These are phyloP conservation scores for Noctua fimbriata DNA, from an alignment of 2,888 invertebrate genomes.

Conservation along the genomic window DNA sequence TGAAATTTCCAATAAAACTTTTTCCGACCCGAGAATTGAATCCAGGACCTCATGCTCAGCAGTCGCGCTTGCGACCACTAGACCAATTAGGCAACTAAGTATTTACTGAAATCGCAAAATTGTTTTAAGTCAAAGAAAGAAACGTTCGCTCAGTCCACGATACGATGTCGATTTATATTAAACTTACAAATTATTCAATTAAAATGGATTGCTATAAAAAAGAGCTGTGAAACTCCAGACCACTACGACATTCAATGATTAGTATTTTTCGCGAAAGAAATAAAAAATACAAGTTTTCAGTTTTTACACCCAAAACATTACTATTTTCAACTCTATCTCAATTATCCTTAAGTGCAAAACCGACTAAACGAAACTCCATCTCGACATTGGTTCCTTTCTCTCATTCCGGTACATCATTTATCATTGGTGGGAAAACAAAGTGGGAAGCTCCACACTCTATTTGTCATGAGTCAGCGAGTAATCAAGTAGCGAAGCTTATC, in stretches of 20 bases:
- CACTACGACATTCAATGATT: no score
- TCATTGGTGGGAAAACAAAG: slow-evolving; percentile 44
- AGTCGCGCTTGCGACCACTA: background rate
- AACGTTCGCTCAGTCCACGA: background rate
- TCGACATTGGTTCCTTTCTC: background rate
- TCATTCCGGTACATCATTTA: slow-evolving; percentile 32
- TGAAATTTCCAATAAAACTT: no score
- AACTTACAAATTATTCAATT: background rate
- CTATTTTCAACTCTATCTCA: slow-evolving; percentile 19
- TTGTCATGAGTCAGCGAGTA: slow-evolving; percentile 53
- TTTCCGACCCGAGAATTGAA: background rate
- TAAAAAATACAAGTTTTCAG: background rate
- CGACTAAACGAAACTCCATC: background rate
- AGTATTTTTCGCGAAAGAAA: background rate
- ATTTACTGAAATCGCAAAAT: background rate
- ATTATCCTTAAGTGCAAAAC: slow-evolving; percentile 15
- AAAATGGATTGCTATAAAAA: background rate
- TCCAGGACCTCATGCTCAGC: background rate
- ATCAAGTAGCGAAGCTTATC: slow-evolving; percentile 25
- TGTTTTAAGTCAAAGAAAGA: background rate
- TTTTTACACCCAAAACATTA: background rate
- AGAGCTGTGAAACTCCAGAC: no score
- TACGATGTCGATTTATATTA: no score
- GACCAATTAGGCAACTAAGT: background rate
- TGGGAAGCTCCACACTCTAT: slow-evolving; percentile 44